Evolutionary conservation across 2,113 vertebrate genomes (phyloP).

Genomic region (Cyanoliseus patagonus): DNA sequence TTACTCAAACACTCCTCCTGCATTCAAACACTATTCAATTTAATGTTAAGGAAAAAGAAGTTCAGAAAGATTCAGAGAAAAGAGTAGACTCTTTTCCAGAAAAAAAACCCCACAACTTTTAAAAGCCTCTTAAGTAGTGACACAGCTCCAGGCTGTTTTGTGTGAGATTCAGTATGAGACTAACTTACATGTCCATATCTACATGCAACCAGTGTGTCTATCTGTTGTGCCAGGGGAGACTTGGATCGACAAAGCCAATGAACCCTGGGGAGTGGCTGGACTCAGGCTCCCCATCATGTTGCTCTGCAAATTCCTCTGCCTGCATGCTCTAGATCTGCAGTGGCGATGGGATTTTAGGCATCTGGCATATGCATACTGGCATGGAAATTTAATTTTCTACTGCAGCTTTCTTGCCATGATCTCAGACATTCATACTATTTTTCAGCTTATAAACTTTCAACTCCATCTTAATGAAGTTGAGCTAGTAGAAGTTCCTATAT

Average conservation of each 20-base stretch:
- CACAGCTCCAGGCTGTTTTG: neutral
- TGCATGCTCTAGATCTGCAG: neutral
- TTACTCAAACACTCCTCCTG: neutral
- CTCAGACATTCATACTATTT: neutral
- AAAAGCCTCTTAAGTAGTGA: neutral
- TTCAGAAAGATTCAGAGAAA: neutral
- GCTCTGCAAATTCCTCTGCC: neutral
- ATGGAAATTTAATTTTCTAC: neutral
- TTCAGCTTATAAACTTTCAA: slow-evolving; percentile 39
- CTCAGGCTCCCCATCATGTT: neutral
- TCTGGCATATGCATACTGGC: neutral
- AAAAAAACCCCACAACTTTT: neutral
- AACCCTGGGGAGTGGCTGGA: neutral
- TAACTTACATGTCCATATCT: neutral
- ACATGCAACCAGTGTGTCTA: neutral
- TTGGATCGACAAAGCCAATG: neutral
- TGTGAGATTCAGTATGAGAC: neutral
- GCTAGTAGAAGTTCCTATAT: slow-evolving; percentile 33
- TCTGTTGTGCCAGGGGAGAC: neutral
- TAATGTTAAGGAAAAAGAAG: neutral
- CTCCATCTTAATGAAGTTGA: slow-evolving; percentile 44
- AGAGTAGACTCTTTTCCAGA: neutral
- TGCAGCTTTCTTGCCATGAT: neutral
- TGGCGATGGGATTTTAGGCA: neutral
- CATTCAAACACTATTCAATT: neutral